These are phyloP conservation scores for Drosophila kepulauana DNA, from an alignment of 1,140 invertebrate genomes.

Conservation along the genomic window DNA sequence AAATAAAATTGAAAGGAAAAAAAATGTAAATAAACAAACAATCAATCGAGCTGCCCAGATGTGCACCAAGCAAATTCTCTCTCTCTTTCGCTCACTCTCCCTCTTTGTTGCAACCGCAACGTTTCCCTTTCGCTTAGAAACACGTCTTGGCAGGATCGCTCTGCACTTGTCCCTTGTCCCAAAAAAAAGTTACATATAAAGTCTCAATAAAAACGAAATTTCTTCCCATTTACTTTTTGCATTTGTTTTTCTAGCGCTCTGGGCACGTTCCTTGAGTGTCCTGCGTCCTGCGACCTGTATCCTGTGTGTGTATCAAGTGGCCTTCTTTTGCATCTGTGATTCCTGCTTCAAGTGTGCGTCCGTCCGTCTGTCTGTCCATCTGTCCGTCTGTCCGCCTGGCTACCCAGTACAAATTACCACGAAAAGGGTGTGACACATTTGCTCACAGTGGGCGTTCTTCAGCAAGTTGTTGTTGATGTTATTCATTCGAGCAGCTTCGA, in stretches of 20 bases:
- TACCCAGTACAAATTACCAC: slow-evolving; percentile 17
- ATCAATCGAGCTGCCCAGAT: slow-evolving; percentile 27
- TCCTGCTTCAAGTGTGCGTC: slow-evolving; percentile 16
- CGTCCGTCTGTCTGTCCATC: too few species aligned
- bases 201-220: slow-evolving; percentile 2
- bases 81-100: background rate
- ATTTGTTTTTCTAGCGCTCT: slow-evolving; percentile 6
- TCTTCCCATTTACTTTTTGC: background rate
- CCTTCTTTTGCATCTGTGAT: slow-evolving; percentile 19
- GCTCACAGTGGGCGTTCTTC: background rate
- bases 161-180: slow-evolving; percentile 53
- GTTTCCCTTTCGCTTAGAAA: slow-evolving; percentile 22
- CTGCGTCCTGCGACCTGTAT: too few species aligned
- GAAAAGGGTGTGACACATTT: slow-evolving; percentile 18
- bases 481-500: background rate
- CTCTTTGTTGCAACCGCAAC: background rate
- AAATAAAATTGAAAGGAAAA: slow-evolving; percentile 10
- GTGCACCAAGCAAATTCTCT: slow-evolving; percentile 1
- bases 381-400: background rate
- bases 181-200: slow-evolving; percentile 45
- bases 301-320: slow-evolving; percentile 18
- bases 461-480: background rate
- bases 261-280: slow-evolving; percentile 18
- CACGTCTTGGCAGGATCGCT: slow-evolving; percentile 32
- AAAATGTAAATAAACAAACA: slow-evolving; percentile 9